Conservation (phyloP, 2,797 vertebrate genomes). For the Eulemur coronatus region DNA sequence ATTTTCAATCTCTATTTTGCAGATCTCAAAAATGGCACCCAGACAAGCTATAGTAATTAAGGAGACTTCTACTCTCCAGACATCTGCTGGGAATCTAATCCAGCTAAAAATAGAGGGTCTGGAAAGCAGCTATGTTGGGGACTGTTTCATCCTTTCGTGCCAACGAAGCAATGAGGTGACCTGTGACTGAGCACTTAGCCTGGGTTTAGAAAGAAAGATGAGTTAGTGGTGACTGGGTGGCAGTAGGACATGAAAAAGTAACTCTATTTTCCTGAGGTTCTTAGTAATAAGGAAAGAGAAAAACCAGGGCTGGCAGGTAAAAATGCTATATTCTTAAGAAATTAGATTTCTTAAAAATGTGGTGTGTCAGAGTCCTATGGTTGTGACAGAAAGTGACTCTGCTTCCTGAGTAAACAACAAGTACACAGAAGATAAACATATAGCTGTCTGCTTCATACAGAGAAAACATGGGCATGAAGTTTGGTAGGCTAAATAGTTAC, state of each 20-base stretch:
- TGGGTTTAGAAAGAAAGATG: background rate
- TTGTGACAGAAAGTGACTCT: background rate
- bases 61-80: slow-evolving; percentile 32
- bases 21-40: slow-evolving; percentile 46
- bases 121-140: background rate
- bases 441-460: background rate
- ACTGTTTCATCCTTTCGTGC: background rate
- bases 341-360: background rate
- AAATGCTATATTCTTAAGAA: background rate
- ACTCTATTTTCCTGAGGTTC: background rate
- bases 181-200: background rate
- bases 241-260: background rate
- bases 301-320: background rate
- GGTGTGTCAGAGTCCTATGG: background rate
- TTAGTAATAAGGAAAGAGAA: background rate
- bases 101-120: slow-evolving; percentile 30
- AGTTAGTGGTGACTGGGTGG: background rate
- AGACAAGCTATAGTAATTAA: slow-evolving; percentile 37
- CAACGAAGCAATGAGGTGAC: background rate
- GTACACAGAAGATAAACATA: background rate
- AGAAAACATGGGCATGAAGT: background rate
- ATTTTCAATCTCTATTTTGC: slow-evolving; percentile 46
- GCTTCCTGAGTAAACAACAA: background rate
- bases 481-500: background rate
- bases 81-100: slow-evolving; percentile 22